Conservation (phyloP, 1,140 invertebrate genomes). For the Dendroctonus ponderosae region DNA sequence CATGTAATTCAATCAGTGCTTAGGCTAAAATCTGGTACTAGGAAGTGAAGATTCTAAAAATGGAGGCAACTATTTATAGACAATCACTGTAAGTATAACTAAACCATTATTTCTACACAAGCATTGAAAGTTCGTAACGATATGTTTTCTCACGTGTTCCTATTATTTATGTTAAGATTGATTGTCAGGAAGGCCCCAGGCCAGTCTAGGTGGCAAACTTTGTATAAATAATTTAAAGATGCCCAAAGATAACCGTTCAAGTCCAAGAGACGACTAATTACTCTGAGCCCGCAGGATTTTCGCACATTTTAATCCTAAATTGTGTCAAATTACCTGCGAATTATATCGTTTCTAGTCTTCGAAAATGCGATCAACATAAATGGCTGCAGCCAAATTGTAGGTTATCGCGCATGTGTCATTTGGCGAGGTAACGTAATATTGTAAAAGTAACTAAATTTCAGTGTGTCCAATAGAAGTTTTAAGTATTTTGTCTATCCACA, state of each 20-base stretch:
- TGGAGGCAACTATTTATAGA: slow-evolving; percentile 46
- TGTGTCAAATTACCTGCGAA: slow-evolving; percentile 44
- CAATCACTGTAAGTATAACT: slow-evolving; percentile 11
- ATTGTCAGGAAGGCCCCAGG: slow-evolving; percentile 40
- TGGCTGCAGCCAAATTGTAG: slow-evolving; percentile 50
- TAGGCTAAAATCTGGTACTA: slow-evolving; percentile 13
- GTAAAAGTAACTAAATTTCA: slow-evolving; percentile 16
- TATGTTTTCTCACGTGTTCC: slow-evolving; percentile 19
- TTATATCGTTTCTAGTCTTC: slow-evolving; percentile 42
- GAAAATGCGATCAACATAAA: slow-evolving; percentile 49
- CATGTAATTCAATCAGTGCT: slow-evolving; percentile 5
- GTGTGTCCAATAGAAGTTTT: neutral
- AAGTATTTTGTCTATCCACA: too few species aligned
- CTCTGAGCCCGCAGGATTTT: neutral
- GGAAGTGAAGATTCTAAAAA: slow-evolving; percentile 31
- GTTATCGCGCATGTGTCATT: slow-evolving; percentile 47
- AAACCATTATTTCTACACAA: slow-evolving; percentile 12
- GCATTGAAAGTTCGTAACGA: neutral
- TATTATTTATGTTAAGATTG: slow-evolving; percentile 14
- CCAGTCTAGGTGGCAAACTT: slow-evolving; percentile 44
- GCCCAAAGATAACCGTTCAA: neutral
- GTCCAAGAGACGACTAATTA: neutral
- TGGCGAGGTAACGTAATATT: slow-evolving; percentile 25
- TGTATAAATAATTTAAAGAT: slow-evolving; percentile 21
- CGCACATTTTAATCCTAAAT: slow-evolving; percentile 5